phyloP scores from a whole-genome alignment of 1,140 invertebrate species.

The Bombus cullumanus region DNA sequence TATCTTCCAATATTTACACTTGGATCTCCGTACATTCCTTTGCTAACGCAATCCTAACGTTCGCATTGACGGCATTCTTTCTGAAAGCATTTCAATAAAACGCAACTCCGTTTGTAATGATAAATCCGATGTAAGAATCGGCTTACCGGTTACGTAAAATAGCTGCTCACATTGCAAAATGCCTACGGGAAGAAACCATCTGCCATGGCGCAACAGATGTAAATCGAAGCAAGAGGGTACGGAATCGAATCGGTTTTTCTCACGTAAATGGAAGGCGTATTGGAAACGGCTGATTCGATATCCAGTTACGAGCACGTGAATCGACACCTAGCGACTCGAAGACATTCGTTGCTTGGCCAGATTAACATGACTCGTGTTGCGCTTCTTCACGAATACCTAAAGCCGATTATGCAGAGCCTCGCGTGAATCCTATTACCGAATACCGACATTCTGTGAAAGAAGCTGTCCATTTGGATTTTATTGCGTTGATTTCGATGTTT shows the following conservation, averaged over 20 bases:
- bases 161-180: background rate
- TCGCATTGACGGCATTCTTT: background rate
- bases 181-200: conserved; percentile 23
- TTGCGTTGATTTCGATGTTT: background rate
- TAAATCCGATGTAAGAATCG: conserved; percentile 18
- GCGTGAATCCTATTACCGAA: conserved; percentile 9
- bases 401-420: conserved; percentile 28
- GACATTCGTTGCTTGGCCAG: conserved; percentile 5
- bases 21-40: too few species aligned
- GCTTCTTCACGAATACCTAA: conserved; percentile 7
- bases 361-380: background rate
- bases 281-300: conserved; percentile 59
- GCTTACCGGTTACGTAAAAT: conserved; percentile 5
- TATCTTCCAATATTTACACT: too few species aligned
- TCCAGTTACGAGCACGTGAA: conserved; percentile 61
- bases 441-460: background rate
- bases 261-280: conserved; percentile 41
- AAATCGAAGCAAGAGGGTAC: conserved; percentile 12
- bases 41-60: background rate
- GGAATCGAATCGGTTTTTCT: conserved; percentile 20
- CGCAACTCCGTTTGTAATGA: background rate
- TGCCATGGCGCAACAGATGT: conserved; percentile 36
- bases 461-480: background rate
- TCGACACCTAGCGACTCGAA: conserved; percentile 35
- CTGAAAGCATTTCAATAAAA: background rate